A percentile compares a stretch with the other conserved stretches of the same genome.
Evolutionary conservation across 1,140 invertebrate genomes (phyloP).

Genomic region (Plectrocnemia conspersa): DNA sequence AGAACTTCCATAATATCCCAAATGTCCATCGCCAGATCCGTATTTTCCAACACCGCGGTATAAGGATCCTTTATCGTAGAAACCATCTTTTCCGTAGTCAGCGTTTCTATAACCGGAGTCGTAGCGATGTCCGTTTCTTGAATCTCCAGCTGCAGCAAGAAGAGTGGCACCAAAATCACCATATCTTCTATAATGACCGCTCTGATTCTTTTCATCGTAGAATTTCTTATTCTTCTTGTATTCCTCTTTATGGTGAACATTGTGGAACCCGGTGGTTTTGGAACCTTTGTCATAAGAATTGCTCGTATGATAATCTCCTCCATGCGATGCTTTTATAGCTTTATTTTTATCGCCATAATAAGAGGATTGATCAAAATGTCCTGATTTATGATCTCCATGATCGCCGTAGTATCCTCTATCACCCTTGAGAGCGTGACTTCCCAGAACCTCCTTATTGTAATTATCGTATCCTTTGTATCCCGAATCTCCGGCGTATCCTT

Average conservation of each 20-base stretch:
- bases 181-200: constrained; percentile 57
- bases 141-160: constrained; percentile 46
- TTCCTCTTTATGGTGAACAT: constrained; percentile 66
- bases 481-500: constrained; percentile 46
- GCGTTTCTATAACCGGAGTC: constrained; percentile 48
- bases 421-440: constrained; percentile 43
- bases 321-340: constrained; percentile 40
- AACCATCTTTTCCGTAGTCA: constrained; percentile 49
- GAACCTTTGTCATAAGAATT: constrained; percentile 60
- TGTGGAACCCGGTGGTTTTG: constrained; percentile 63
- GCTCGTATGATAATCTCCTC: constrained; percentile 44
- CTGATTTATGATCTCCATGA: constrained; percentile 41
- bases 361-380: constrained; percentile 41
- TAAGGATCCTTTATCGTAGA: constrained; percentile 49
- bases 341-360: constrained; percentile 43
- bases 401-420: constrained; percentile 46
- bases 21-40: constrained; percentile 47
- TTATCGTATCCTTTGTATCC: constrained; percentile 44
- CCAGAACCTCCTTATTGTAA: constrained; percentile 49
- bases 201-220: constrained; percentile 62
- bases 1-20: constrained; percentile 45
- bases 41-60: constrained; percentile 47
- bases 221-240: constrained; percentile 68
- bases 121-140: constrained; percentile 50
- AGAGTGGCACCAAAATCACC: constrained; percentile 51